Conservation (phyloP, 2,888 invertebrate species). For the Eristalis intricaria region DNA sequence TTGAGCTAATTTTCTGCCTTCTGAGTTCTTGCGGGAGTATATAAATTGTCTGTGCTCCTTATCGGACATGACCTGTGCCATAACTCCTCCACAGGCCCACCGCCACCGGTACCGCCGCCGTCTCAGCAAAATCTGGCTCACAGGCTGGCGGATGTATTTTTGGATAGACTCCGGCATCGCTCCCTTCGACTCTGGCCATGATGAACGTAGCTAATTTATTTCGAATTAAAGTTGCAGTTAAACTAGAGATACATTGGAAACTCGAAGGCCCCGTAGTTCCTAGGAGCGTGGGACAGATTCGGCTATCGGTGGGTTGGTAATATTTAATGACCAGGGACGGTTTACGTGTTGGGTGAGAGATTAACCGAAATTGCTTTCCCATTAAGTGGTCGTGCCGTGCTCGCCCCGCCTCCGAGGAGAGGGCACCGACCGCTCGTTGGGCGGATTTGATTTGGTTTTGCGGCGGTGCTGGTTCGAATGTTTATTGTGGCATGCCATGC, state of each 20-base stretch:
- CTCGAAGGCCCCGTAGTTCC: neutral
- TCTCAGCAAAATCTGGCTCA: neutral
- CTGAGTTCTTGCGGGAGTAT: constrained; percentile 30
- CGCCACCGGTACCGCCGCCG: neutral
- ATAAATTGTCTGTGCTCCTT: constrained; percentile 43
- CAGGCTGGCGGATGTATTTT: no score
- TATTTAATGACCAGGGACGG: neutral
- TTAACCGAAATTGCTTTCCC: constrained; percentile 1
- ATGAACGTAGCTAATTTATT: neutral
- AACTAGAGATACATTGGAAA: neutral
- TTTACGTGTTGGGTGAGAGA: constrained; percentile 6
- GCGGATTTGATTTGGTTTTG: neutral
- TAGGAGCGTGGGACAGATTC: neutral
- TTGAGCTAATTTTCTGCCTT: constrained; percentile 66
- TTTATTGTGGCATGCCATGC: neutral
- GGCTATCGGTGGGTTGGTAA: neutral
- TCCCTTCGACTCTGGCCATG: neutral
- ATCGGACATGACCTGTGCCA: constrained; percentile 35
- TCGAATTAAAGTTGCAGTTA: neutral
- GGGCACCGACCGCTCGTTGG: neutral
- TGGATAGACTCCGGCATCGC: no score
- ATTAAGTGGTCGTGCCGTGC: neutral
- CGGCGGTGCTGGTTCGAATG: neutral
- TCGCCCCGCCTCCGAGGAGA: neutral
- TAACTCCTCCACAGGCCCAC: constrained; percentile 6